phyloP scores from a whole-genome alignment of 2,888 invertebrate species.

The Calephelis perditalis region DNA sequence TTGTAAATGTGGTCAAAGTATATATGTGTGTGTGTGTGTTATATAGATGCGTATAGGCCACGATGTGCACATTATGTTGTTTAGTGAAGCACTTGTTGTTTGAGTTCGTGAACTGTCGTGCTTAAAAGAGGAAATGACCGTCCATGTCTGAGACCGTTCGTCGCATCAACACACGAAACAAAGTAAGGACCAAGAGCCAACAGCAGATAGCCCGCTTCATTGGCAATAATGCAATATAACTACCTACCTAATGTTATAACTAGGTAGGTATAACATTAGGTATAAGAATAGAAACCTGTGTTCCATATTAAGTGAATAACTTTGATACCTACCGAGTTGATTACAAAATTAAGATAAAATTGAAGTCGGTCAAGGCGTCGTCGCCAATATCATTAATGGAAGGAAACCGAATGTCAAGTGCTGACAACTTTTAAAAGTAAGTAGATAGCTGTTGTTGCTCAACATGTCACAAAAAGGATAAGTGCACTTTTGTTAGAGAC shows the following conservation, averaged over 20 bases:
- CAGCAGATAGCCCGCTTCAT: conserved; percentile 39
- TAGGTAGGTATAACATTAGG: too few species aligned
- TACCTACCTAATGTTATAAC: too few species aligned
- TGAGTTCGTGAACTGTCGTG: conserved; percentile 32
- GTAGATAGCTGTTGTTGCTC: background rate
- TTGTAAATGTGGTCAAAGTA: too few species aligned
- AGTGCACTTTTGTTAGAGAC: too few species aligned
- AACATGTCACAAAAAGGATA: background rate
- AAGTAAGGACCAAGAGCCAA: conserved; percentile 24
- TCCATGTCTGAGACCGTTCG: conserved; percentile 28
- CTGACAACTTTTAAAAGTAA: background rate
- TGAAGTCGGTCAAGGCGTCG: conserved; percentile 8
- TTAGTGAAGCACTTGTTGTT: conserved; percentile 30
- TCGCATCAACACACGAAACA: conserved; percentile 23
- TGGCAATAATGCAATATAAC: conserved; percentile 21
- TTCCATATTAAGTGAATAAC: background rate
- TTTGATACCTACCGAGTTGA: background rate
- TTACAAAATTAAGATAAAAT: conserved; percentile 3
- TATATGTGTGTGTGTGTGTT: too few species aligned
- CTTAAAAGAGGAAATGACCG: conserved; percentile 30
- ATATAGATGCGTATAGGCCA: background rate
- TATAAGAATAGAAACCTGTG: too few species aligned
- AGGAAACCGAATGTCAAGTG: conserved; percentile 1
- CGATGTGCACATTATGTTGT: conserved; percentile 8
- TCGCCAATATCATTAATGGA: conserved; percentile 7